Evolutionary conservation across 1,140 invertebrate genomes (phyloP), one percentile per base, ranked within the genome.

Genomic region (Laupala kohalensis): DNA sequence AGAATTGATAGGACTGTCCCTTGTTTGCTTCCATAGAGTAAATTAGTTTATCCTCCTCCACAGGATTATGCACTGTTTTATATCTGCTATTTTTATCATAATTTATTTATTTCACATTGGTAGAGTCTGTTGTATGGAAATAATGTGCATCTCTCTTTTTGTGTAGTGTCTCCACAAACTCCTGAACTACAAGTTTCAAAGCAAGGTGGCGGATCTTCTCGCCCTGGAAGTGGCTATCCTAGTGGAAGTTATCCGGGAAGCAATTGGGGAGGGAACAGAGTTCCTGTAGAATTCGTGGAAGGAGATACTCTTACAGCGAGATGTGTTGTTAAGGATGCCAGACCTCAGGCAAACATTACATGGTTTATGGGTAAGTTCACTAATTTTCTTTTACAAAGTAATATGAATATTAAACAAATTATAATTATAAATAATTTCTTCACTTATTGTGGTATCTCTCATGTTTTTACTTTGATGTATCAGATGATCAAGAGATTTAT

Each of bases 321-420:
- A 71, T 92, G 90, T 79, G 82, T 82, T n/a, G 86, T 89, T 0
- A 80, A 83, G 71, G 83, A 86, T 67, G 89, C 89, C 28, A 82
- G 89, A 77, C 90, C 90, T 15, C 84, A 86, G 3, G 89, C 90
- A 0, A 90, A 89, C 71, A 87, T 92, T 67, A 84, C 83, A 1
- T 89, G 90, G 82, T 90, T 79, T 75, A 79, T 89, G 62, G 86
- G 86, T 88, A 81, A 82, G 79, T 68, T 65, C 62, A 15, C 27
- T 66, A 65, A 29, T n/a, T 72, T 37, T 64, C 28, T 53, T 6
- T 53, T 53, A 0, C 37, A 53, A 19, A 4, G 9, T 53, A 53
- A 53, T 53, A n/a, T n/a, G n/a, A n/a, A n/a, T n/a, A n/a, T n/a
- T n/a, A n/a, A n/a, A n/a, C n/a, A n/a, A n/a, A n/a, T n/a, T n/a